These are phyloP conservation scores for Morus bassanus DNA, from an alignment of 2,797 vertebrate species.

Conservation along the genomic window DNA sequence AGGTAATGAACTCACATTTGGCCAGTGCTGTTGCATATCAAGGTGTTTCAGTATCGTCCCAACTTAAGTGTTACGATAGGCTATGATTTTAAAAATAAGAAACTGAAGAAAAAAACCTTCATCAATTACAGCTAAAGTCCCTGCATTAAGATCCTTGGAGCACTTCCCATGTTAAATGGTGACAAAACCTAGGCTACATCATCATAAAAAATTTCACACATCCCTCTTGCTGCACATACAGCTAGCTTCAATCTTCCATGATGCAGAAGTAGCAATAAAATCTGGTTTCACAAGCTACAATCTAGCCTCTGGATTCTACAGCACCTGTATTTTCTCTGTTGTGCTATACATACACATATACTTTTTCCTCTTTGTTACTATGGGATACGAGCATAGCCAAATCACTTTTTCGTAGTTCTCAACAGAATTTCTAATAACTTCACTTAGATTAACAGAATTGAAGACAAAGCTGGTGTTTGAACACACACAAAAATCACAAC, in stretches of 20 bases:
- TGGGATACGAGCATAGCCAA: not conserved
- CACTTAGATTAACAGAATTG: not conserved
- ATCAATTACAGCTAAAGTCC: not conserved
- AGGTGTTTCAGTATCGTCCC: not conserved
- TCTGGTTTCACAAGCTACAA: not conserved
- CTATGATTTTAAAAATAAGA: not conserved
- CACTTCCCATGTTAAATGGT: not conserved
- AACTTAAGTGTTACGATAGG: not conserved
- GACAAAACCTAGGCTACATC: not conserved
- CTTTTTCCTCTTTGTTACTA: not conserved
- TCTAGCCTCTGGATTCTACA: not conserved
- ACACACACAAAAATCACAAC: not conserved
- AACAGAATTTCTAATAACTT: not conserved
- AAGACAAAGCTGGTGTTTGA: not conserved
- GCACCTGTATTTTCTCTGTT: not conserved
- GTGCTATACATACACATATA: not conserved
- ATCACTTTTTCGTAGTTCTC: not conserved
- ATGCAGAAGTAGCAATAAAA: not conserved
- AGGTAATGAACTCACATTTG: not conserved
- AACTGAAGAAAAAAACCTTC: not conserved
- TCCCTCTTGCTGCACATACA: not conserved
- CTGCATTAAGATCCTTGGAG: not conserved
- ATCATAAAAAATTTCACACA: not conserved
- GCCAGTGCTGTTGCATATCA: not conserved
- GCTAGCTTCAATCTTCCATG: not conserved